Evolutionary conservation across 2,888 invertebrate genomes (phyloP).

Genomic region (Limnephilus auricula): DNA sequence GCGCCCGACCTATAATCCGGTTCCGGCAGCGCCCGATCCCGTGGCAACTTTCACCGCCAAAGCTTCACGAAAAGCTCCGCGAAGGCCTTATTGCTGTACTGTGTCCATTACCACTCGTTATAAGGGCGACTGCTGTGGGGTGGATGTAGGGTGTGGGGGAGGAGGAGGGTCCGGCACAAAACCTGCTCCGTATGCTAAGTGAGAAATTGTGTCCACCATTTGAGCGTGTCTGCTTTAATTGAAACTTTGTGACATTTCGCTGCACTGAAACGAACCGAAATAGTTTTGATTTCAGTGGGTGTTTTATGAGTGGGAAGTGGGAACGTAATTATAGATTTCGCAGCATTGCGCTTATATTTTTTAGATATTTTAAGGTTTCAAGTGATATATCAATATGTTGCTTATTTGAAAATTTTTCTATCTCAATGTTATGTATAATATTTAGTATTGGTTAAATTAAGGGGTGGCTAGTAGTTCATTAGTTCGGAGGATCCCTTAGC

Average conservation of each 20-base stretch:
- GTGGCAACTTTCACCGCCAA: conserved; percentile 8
- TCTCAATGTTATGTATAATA: no score
- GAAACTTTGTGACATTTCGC: conserved; percentile 75
- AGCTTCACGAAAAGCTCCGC: conserved; percentile 12
- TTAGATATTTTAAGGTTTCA: no score
- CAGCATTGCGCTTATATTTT: background rate
- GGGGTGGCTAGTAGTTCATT: no score
- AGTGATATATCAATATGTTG: no score
- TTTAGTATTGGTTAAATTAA: no score
- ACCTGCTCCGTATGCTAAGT: conserved; percentile 70
- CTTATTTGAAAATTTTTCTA: no score
- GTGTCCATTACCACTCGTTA: conserved; percentile 9
- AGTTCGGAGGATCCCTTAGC: no score
- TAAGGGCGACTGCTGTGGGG: background rate
- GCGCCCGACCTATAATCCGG: background rate
- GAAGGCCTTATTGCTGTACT: background rate
- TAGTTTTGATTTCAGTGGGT: conserved; percentile 30
- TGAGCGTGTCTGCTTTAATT: conserved; percentile 78
- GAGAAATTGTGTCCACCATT: conserved; percentile 78
- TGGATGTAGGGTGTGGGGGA: background rate
- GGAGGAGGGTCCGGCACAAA: background rate
- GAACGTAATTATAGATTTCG: background rate
- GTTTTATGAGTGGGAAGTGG: background rate
- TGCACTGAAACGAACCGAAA: conserved; percentile 31
- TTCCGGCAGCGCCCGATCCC: background rate